A percentile compares a stretch with the other conserved stretches of the same genome.
These are phyloP conservation scores for Drosophila sechellia DNA, from an alignment of 1,140 invertebrate species.

Conservation along the genomic window DNA sequence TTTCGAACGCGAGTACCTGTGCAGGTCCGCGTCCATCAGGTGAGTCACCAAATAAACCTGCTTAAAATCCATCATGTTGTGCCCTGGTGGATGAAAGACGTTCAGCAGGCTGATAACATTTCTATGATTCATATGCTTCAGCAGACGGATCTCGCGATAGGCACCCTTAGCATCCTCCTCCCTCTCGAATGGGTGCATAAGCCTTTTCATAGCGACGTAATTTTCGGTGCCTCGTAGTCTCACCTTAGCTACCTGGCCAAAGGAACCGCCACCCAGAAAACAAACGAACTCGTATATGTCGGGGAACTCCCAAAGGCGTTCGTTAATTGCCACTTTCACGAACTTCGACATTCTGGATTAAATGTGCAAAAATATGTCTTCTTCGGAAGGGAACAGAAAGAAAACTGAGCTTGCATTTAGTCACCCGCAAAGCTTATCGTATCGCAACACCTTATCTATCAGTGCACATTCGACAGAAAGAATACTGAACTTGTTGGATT, in stretches of 20 bases:
- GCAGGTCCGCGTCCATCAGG: constrained; percentile 99
- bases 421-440: not conserved
- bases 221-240: constrained; percentile 89
- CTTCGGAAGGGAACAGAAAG: not conserved
- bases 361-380: not conserved
- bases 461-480: too few relatives aligned
- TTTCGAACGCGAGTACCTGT: constrained; percentile 98
- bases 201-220: constrained; percentile 98
- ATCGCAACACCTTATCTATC: constrained; percentile 4
- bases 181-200: constrained; percentile 98
- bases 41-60: constrained; percentile 98
- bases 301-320: constrained; percentile 98
- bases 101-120: constrained; percentile 97
- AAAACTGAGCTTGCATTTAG: not conserved
- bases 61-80: constrained; percentile 90
- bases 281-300: constrained; percentile 94
- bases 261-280: constrained; percentile 97
- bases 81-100: constrained; percentile 95
- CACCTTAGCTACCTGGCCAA: constrained; percentile 98
- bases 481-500: too few relatives aligned
- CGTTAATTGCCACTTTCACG: constrained; percentile 93
- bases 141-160: constrained; percentile 97
- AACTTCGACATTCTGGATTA: constrained; percentile 12
- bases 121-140: constrained; percentile 99
- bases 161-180: constrained; percentile 99